These are phyloP conservation scores for Perca flavescens DNA, from an alignment of 2,113 vertebrate species.

Conservation along the genomic window DNA sequence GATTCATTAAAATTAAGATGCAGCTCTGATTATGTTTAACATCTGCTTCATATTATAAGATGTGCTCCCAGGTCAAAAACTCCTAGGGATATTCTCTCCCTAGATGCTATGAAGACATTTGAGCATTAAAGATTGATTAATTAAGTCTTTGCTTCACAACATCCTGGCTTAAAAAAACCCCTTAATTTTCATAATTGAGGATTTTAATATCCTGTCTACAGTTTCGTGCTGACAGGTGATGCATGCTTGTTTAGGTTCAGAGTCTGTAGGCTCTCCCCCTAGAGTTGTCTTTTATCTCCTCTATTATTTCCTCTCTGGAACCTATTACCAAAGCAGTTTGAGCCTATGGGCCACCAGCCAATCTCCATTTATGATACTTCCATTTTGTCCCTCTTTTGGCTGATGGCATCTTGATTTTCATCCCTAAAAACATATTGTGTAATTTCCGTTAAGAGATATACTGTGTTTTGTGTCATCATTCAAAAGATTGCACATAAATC, in stretches of 20 bases:
- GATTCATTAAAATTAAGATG: slow-evolving; percentile 72
- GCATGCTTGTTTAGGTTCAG: slow-evolving; percentile 17
- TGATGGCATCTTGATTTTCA: slow-evolving; percentile 32
- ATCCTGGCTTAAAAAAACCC: slow-evolving; percentile 62
- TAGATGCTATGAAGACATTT: slow-evolving; percentile 53
- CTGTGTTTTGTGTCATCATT: background rate
- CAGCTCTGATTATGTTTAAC: slow-evolving; percentile 68
- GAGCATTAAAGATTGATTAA: slow-evolving; percentile 73
- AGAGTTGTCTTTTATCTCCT: slow-evolving; percentile 40
- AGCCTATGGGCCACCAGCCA: slow-evolving; percentile 26
- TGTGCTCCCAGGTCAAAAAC: slow-evolving; percentile 58
- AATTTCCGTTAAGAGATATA: slow-evolving; percentile 13
- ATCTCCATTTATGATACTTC: slow-evolving; percentile 30
- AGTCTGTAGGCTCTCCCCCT: slow-evolving; percentile 15
- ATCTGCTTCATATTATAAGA: slow-evolving; percentile 70
- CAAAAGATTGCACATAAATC: slow-evolving; percentile 33
- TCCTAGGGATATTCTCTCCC: slow-evolving; percentile 51
- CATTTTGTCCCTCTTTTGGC: slow-evolving; percentile 9
- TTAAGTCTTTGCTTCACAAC: slow-evolving; percentile 66
- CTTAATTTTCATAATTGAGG: slow-evolving; percentile 65
- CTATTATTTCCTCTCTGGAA: slow-evolving; percentile 33
- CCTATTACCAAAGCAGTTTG: slow-evolving; percentile 29
- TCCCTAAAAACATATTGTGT: slow-evolving; percentile 14
- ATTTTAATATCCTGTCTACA: slow-evolving; percentile 67
- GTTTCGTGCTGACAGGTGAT: slow-evolving; percentile 60